These are phyloP conservation scores for Numenius arquata DNA, from an alignment of 2,113 vertebrate species.

Conservation along the genomic window DNA sequence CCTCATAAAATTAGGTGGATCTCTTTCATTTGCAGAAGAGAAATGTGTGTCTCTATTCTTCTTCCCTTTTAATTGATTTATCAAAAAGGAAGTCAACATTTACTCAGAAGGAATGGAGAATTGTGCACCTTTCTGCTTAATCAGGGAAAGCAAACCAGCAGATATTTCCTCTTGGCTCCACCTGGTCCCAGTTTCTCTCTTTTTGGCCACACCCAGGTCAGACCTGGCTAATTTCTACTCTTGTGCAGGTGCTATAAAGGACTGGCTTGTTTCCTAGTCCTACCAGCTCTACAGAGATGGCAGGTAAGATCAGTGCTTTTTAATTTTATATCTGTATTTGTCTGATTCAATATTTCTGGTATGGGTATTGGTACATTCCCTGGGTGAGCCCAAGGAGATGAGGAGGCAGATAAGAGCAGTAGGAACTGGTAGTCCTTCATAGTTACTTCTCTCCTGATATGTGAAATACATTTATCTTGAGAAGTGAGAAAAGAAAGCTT, in stretches of 20 bases:
- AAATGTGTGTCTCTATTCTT: neutral
- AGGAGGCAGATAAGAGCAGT: neutral
- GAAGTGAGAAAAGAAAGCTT: neutral
- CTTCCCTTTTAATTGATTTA: neutral
- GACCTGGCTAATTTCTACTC: neutral
- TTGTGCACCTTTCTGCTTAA: neutral
- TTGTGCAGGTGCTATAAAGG: neutral
- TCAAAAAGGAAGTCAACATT: neutral
- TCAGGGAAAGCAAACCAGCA: neutral
- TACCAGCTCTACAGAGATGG: neutral
- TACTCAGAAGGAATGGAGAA: neutral
- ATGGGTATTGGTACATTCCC: neutral
- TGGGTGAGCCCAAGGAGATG: neutral
- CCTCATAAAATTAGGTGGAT: neutral
- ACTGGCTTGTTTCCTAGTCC: neutral
- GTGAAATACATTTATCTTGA: neutral
- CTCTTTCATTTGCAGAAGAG: neutral
- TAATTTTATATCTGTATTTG: neutral
- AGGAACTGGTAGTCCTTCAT: neutral
- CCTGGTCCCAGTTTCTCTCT: neutral
- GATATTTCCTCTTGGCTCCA: constrained; percentile 43
- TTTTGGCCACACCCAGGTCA: neutral
- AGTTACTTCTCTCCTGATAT: neutral
- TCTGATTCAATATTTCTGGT: neutral
- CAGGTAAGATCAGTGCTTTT: constrained; percentile 24